These are phyloP conservation scores for Aphelenchoides avenae DNA, from an alignment of 1,140 invertebrate genomes.

Conservation along the genomic window DNA sequence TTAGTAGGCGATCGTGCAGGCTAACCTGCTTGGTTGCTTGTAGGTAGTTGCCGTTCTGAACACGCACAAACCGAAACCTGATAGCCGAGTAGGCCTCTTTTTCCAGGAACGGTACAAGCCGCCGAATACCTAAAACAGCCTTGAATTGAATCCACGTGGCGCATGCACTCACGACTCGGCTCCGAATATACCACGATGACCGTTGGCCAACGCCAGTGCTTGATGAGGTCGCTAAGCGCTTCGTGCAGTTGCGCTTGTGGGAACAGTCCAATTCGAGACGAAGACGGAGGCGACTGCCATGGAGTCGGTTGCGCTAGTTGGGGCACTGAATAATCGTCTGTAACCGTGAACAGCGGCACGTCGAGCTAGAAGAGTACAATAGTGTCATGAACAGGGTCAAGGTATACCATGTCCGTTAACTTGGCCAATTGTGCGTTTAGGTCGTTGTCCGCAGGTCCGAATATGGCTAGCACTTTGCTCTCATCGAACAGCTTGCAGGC, in stretches of 20 bases:
- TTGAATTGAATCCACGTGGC: slow-evolving; percentile 10
- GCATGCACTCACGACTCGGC: slow-evolving; percentile 22
- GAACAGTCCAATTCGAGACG: slow-evolving; percentile 37
- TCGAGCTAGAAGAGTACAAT: slow-evolving; percentile 42
- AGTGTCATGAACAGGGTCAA: slow-evolving; percentile 3
- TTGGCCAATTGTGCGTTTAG: slow-evolving; percentile 43
- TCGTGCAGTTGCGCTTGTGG: slow-evolving; percentile 52
- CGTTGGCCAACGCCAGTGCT: slow-evolving; percentile 54
- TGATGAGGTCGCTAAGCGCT: slow-evolving; percentile 54
- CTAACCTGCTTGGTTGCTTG: slow-evolving; percentile 42
- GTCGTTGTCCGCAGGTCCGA: slow-evolving; percentile 42
- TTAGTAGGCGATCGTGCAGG: slow-evolving; percentile 1
- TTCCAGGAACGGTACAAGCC: slow-evolving; percentile 47
- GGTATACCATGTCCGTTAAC: slow-evolving; percentile 34
- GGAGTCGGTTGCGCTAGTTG: neutral
- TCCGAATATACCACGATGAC: slow-evolving; percentile 55
- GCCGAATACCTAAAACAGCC: slow-evolving; percentile 38
- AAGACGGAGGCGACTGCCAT: neutral
- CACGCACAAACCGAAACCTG: slow-evolving; percentile 50
- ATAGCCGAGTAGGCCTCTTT: slow-evolving; percentile 46
- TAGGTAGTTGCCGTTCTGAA: slow-evolving; percentile 52
- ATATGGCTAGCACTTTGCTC: slow-evolving; percentile 43
- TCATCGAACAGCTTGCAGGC: slow-evolving; percentile 52
- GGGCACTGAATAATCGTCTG: slow-evolving; percentile 35
- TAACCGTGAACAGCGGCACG: slow-evolving; percentile 48